Conservation (phyloP, 2,113 vertebrate species). For the Hepsetus odoe region DNA sequence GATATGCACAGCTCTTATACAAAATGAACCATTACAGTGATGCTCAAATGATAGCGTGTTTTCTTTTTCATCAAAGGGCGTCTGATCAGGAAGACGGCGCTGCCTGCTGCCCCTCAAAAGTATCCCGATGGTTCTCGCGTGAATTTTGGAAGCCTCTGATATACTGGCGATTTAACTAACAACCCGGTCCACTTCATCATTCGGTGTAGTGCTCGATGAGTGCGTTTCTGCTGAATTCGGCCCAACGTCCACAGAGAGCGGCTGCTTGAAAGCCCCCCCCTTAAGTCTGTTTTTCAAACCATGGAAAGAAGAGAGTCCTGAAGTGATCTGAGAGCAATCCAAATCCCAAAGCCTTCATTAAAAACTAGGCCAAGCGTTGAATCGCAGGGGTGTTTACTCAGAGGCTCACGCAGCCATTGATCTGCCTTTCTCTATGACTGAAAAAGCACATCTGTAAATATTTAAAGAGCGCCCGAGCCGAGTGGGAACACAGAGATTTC, state of each 20-base stretch:
- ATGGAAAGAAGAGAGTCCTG: not conserved
- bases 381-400: not conserved
- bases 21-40: no score
- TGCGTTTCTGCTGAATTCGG: no score
- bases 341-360: conserved; percentile 16
- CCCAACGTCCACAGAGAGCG: not conserved
- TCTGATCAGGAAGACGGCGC: no score
- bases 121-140: not conserved
- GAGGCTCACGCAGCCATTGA: conserved; percentile 7
- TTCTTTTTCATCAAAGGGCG: no score
- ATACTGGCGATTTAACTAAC: not conserved
- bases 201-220: not conserved
- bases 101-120: not conserved
- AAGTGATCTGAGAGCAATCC: not conserved
- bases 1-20: no score
- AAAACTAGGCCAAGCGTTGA: not conserved
- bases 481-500: not conserved
- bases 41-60: no score
- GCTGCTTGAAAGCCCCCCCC: not conserved
- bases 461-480: conserved; percentile 34
- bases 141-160: not conserved
- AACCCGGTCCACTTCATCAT: not conserved
- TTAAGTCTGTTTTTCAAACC: not conserved
- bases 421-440: conserved; percentile 9
- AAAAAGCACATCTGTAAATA: conserved; percentile 46